Evolutionary conservation across 2,888 invertebrate genomes (phyloP), one percentile per base, ranked within the genome.

Genomic region (Agelastica alni): DNA sequence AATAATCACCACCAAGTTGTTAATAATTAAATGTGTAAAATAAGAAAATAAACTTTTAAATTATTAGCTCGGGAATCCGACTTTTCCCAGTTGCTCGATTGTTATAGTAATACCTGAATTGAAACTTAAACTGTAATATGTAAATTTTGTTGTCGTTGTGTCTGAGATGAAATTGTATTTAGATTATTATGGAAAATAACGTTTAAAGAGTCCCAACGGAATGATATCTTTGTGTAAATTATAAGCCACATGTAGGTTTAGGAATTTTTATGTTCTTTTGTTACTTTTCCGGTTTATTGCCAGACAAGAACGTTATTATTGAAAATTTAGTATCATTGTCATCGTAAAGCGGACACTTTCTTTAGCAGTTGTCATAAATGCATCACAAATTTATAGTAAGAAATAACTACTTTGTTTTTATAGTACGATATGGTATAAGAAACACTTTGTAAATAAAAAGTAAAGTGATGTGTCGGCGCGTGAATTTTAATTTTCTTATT

Each of bases 181-280:
- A 37, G n/a, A 46, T 32, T 52, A 46, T 30, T 46, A 46, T 52
- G 45, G 32, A 36, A 53, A 37, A 37, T 53, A 31, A 9, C 20
- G 14, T 44, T 28, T 14, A 26, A 36, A 28, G 20, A n/a, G n/a
- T 16, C 16, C 10, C 16, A 9, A 51, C 16, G 37, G 20, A 30
- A 48, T 48, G 41, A 30, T 30, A 39, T 10, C 17, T 20, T 12
- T 39, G 37, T 39, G 37, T 20, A 20, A 39, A 37, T n/a, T 37
- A 18, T 37, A 37, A 20, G 12, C 20, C 20, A 26, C 36, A 16
- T 37, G 17, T 49, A 39, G 39, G 32, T 41, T 20, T 43, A 20
- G 31, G 14, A 13, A 41, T 42, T 42, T 49, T 41, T 31, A 49
- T 31, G 49, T 12, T 10, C n/a, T 18, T 2, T 20, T n/a, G 20